Base-by-base conservation (phyloP, 2,888 invertebrate species). In the Sinelater perroti region DNA sequence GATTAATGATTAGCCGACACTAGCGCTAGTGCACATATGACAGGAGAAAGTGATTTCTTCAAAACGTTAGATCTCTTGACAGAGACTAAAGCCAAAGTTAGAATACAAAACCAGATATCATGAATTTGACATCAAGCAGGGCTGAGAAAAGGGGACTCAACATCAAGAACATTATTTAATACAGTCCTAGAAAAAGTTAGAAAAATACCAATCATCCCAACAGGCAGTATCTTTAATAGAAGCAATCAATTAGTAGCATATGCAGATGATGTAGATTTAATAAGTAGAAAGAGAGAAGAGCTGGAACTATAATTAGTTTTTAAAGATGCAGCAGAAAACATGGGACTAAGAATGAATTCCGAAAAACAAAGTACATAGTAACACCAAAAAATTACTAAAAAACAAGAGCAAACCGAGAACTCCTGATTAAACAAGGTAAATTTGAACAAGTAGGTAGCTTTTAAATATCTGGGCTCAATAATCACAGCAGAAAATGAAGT, bases 61-160 rank as follows among this genome's bases (percentile, higher is more conserved):
- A n/a, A n/a, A n/a, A n/a, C n/a, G n/a, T n/a, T n/a, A n/a, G n/a
- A n/a, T n/a, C n/a, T n/a, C n/a, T n/a, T n/a, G n/a, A n/a, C n/a
- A n/a, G n/a, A n/a, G n/a, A n/a, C n/a, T n/a, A 11, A 18, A 56
- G 38, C 18, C 13, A 55, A 36, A 36, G 54, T 56, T 11, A 58
- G 46, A 56, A 35, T 30, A 14, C 21, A 40, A 11, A 54, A 40
- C 7, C 35, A 31, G 49, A n/a, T 42, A 8, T 59, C 56, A 55
- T 33, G 47, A 38, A 31, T 58, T 58, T 17, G 24, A 31, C 2
- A 44, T 30, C 24, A 44, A 33, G 8, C 21, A 46, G n/a, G 44
- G 33, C 10, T 7, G 44, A 16, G 30, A 30, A 45, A 44, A 53
- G 33, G 53, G 24, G 52, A 53, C 30, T 21, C 53, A 30, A 10